These are phyloP conservation scores for Luidia sarsii DNA, from an alignment of 53 echinoderm and acorn worm genomes.

Conservation along the genomic window DNA sequence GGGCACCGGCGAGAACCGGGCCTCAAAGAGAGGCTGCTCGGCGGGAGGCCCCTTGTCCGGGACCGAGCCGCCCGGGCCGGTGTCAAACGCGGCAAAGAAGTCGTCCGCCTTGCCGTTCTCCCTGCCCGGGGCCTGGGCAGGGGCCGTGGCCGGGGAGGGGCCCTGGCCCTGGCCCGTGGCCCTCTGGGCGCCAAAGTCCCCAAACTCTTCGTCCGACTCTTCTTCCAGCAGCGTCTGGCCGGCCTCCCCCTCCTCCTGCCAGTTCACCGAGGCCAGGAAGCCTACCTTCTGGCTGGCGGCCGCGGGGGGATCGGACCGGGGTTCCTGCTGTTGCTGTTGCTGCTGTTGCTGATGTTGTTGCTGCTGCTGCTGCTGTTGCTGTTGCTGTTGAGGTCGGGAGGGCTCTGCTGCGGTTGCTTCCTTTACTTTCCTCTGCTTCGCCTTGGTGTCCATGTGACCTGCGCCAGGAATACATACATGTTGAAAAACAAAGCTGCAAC, in stretches of 20 bases:
- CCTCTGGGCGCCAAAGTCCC: slow-evolving; percentile 68
- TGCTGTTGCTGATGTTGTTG: too few species aligned
- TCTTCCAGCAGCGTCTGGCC: slow-evolving; percentile 59
- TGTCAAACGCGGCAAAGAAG: slow-evolving; percentile 26
- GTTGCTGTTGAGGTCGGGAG: slow-evolving; percentile 10
- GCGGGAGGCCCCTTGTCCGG: neutral
- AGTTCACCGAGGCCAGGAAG: slow-evolving; percentile 62
- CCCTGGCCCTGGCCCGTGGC: neutral
- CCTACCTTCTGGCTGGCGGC: slow-evolving; percentile 38
- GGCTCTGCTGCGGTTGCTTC: slow-evolving; percentile 30
- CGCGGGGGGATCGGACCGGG: slow-evolving; percentile 27
- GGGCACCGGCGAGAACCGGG: slow-evolving; percentile 58
- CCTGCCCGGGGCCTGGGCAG: neutral
- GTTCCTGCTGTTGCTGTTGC: slow-evolving; percentile 14
- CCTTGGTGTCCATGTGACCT: slow-evolving; percentile 85
- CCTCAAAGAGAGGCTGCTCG: slow-evolving; percentile 65
- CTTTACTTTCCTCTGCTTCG: slow-evolving; percentile 62
- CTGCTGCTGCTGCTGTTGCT: neutral
- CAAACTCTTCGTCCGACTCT: slow-evolving; percentile 82
- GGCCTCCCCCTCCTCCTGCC: slow-evolving; percentile 61
- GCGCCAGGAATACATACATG: slow-evolving; percentile 3
- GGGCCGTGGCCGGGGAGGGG: neutral
- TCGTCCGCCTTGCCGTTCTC: neutral
- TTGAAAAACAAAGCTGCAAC: too few species aligned
- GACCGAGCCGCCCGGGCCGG: neutral